Conservation (phyloP, 2,113 vertebrate species). For the Muntiacus reevesi region DNA sequence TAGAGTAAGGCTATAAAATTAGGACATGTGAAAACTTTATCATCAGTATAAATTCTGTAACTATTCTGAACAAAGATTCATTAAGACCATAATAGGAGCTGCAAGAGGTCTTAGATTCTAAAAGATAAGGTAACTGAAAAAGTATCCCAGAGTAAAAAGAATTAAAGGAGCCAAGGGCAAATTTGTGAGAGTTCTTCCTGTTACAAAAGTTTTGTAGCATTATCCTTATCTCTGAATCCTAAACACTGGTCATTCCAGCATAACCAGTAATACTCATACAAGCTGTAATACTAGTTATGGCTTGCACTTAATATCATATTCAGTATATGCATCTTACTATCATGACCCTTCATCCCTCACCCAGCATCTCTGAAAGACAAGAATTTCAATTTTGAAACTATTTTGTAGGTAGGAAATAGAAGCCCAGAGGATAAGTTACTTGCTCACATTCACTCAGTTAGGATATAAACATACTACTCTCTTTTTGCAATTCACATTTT, state of each 20-base stretch:
- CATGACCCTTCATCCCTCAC: not conserved
- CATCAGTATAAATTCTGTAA: not conserved
- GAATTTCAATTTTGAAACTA: not conserved
- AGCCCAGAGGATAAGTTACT: not conserved
- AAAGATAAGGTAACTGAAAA: not conserved
- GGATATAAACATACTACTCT: not conserved
- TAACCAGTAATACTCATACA: not conserved
- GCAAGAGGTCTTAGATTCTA: not conserved
- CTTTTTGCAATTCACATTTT: not conserved
- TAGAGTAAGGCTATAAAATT: not conserved
- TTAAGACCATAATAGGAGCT: not conserved
- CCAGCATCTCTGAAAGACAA: not conserved
- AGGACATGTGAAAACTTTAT: not conserved
- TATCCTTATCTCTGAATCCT: not conserved
- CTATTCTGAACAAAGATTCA: not conserved
- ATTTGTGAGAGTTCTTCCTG: not conserved
- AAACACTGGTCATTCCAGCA: not conserved
- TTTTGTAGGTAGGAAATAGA: not conserved
- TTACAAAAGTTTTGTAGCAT: not conserved
- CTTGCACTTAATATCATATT: not conserved
- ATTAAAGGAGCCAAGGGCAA: not conserved
- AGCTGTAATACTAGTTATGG: not conserved
- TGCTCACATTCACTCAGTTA: not conserved
- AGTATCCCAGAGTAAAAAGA: not conserved
- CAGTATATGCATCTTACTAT: not conserved